Evolutionary conservation across 2,113 vertebrate genomes (phyloP).

Genomic region (Corvus moneduloides): DNA sequence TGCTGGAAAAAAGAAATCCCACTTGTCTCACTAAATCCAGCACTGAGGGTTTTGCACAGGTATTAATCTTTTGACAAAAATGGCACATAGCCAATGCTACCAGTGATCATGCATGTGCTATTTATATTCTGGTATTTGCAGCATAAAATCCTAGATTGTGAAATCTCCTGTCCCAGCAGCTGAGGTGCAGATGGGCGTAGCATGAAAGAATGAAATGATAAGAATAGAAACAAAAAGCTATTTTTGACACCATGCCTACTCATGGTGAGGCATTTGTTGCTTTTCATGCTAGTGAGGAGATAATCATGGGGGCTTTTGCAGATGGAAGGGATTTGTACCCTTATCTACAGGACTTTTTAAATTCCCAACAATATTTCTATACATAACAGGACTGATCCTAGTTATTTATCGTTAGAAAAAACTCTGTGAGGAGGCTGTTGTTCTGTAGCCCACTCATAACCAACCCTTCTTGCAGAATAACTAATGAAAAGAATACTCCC

Average conservation of each 20-base stretch:
- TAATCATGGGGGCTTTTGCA: neutral
- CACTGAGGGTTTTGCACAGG: neutral
- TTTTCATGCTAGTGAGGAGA: neutral
- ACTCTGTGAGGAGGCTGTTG: neutral
- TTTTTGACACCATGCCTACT: conserved; percentile 10
- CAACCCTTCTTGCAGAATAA: neutral
- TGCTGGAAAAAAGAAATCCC: neutral
- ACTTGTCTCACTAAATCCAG: neutral
- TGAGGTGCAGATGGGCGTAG: conserved; percentile 28
- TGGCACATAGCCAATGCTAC: neutral
- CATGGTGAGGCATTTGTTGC: neutral
- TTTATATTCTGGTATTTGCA: neutral
- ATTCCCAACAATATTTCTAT: neutral
- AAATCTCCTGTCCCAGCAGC: neutral
- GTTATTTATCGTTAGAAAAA: neutral
- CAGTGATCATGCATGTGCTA: neutral
- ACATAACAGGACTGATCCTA: neutral
- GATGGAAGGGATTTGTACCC: neutral
- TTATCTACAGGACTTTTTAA: neutral
- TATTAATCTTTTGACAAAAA: neutral
- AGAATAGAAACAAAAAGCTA: conserved; percentile 27
- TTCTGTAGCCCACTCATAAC: neutral
- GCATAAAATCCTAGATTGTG: neutral
- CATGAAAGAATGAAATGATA: neutral
- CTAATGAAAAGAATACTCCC: neutral